A percentile compares a stretch with the other conserved stretches of the same genome.
These are phyloP conservation scores for Synanceia verrucosa DNA, from an alignment of 2,797 vertebrate genomes.

Conservation along the genomic window DNA sequence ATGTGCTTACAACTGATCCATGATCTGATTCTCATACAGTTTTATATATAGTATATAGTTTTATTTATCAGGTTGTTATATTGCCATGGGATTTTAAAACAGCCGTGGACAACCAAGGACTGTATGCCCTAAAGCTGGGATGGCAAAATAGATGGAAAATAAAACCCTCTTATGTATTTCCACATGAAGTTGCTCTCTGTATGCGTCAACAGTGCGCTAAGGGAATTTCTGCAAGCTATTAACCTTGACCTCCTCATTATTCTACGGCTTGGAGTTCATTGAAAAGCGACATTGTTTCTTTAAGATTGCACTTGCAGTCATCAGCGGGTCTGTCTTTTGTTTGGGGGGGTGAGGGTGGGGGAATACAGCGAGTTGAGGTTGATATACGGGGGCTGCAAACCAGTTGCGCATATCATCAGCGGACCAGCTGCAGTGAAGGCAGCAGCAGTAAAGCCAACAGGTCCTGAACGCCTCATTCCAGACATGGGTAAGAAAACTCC, in stretches of 20 bases:
- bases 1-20: constrained; percentile 17
- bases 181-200: background rate
- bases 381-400: constrained; percentile 74
- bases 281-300: constrained; percentile 86
- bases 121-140: background rate
- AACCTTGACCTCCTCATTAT: constrained; percentile 80
- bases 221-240: constrained; percentile 58
- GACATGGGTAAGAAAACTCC: constrained; percentile 82
- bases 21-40: background rate
- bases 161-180: background rate
- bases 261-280: constrained; percentile 71
- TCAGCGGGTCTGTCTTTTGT: constrained; percentile 81
- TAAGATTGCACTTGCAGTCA: constrained; percentile 76
- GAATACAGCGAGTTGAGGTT: constrained; percentile 75
- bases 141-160: background rate
- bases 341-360: no score
- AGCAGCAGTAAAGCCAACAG: constrained; percentile 36
- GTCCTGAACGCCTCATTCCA: constrained; percentile 69
- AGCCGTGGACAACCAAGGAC: background rate
- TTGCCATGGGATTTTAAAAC: background rate
- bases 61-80: constrained; percentile 7
- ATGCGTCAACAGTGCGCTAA: constrained; percentile 66
- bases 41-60: constrained; percentile 7
- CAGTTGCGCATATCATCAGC: constrained; percentile 69
- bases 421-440: constrained; percentile 68